phyloP scores from a whole-genome alignment of 2,888 invertebrate genomes.

The Actias luna region DNA sequence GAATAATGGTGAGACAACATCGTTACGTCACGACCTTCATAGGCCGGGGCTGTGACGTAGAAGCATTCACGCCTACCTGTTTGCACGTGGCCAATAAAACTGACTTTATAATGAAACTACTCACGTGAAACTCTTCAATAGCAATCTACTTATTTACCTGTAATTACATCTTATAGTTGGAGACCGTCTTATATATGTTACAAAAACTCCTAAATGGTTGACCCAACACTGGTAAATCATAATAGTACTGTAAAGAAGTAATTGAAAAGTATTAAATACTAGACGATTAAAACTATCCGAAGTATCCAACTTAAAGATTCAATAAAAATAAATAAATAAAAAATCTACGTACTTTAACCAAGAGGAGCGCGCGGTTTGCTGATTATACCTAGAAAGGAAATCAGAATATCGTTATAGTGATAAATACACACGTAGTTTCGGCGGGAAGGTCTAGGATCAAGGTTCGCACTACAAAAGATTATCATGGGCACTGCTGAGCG shows the following conservation, averaged over 20 bases:
- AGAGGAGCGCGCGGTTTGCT: slow-evolving; percentile 78
- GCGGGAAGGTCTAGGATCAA: slow-evolving; percentile 73
- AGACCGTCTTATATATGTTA: not conserved
- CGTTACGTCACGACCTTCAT: slow-evolving; percentile 76
- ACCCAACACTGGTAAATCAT: not conserved
- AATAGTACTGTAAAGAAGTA: not conserved
- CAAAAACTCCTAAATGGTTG: not conserved
- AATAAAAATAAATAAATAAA: slow-evolving; percentile 49
- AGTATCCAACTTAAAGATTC: slow-evolving; percentile 17
- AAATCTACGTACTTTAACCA: slow-evolving; percentile 78
- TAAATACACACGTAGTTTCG: slow-evolving; percentile 54
- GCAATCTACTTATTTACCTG: not conserved
- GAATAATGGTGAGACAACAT: slow-evolving; percentile 65
- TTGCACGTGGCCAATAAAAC: slow-evolving; percentile 61
- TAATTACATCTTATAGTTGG: not conserved
- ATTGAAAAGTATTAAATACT: not conserved
- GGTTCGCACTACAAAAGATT: slow-evolving; percentile 71
- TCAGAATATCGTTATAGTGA: slow-evolving; percentile 62
- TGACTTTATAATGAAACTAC: slow-evolving; percentile 42
- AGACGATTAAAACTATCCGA: not conserved
- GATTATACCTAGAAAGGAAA: slow-evolving; percentile 81
- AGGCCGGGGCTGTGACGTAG: slow-evolving; percentile 65
- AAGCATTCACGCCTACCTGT: slow-evolving; percentile 63
- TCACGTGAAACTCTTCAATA: slow-evolving; percentile 35
- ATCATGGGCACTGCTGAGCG: slow-evolving; percentile 72